Conservation (phyloP, 1,140 invertebrate species). For the Papilio dardanus region DNA sequence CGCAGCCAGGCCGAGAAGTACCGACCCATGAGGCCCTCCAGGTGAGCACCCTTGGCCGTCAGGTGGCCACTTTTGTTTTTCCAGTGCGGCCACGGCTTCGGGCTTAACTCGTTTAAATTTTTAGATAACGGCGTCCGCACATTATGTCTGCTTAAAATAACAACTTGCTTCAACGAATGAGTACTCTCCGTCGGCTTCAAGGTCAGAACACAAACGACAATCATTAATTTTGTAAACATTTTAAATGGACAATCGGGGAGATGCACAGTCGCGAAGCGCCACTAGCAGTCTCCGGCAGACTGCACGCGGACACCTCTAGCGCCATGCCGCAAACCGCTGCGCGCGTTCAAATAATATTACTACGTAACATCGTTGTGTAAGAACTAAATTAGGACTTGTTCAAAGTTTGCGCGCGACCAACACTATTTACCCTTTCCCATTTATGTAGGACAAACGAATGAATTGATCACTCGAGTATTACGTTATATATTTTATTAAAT, state of each 20-base stretch:
- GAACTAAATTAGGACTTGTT: conserved; percentile 22
- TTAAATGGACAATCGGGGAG: background rate
- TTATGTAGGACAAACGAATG: conserved; percentile 3
- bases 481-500: background rate
- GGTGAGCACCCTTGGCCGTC: conserved; percentile 56
- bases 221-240: conserved; percentile 16
- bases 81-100: conserved; percentile 56
- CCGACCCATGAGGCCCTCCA: conserved; percentile 60
- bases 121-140: conserved; percentile 62
- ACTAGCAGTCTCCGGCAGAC: background rate
- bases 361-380: conserved; percentile 35
- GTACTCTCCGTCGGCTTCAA: background rate
- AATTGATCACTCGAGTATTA: background rate
- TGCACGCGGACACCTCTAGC: background rate
- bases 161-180: conserved; percentile 56
- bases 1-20: conserved; percentile 55
- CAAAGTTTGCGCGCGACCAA: background rate
- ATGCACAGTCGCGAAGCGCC: background rate
- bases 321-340: too few species aligned
- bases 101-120: conserved; percentile 51
- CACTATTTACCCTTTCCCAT: background rate
- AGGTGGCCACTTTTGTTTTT: conserved; percentile 46
- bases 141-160: conserved; percentile 70
- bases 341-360: conserved; percentile 16
- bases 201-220: conserved; percentile 25